Evolutionary conservation across 2,113 vertebrate species (phyloP).

Genomic region (Ceyx cyanopectus): DNA sequence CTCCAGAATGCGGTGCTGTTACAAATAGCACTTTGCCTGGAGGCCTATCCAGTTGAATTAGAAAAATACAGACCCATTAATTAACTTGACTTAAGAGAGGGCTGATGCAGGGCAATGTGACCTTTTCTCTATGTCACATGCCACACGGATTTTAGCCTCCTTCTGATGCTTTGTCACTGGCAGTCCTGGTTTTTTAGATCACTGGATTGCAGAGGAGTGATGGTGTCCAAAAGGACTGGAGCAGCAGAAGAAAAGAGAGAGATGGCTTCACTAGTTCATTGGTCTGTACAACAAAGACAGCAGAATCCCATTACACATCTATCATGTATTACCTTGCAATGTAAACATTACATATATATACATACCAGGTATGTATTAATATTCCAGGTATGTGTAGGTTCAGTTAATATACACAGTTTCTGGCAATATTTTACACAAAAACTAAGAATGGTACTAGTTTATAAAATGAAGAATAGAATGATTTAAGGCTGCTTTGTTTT

Average conservation of each 20-base stretch:
- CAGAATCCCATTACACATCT: neutral
- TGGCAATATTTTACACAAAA: neutral
- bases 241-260: neutral
- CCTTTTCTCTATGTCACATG: slow-evolving; percentile 79
- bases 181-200: slow-evolving; percentile 39
- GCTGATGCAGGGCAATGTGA: slow-evolving; percentile 75
- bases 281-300: neutral
- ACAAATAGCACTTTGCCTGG: slow-evolving; percentile 68
- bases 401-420: neutral
- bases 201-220: neutral
- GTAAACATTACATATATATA: neutral
- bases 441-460: neutral
- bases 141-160: slow-evolving; percentile 70
- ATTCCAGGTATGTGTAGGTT: neutral
- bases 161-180: slow-evolving; percentile 58
- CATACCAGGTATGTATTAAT: no score
- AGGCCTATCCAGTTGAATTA: slow-evolving; percentile 77
- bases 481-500: neutral
- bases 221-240: neutral
- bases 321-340: neutral
- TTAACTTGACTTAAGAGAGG: slow-evolving; percentile 75
- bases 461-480: neutral
- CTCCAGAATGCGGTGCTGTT: neutral
- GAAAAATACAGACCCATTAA: slow-evolving; percentile 62
- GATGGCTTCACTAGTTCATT: neutral